Evolutionary conservation across 1,140 invertebrate species (phyloP).

Genomic region (Drosophila insularis): DNA sequence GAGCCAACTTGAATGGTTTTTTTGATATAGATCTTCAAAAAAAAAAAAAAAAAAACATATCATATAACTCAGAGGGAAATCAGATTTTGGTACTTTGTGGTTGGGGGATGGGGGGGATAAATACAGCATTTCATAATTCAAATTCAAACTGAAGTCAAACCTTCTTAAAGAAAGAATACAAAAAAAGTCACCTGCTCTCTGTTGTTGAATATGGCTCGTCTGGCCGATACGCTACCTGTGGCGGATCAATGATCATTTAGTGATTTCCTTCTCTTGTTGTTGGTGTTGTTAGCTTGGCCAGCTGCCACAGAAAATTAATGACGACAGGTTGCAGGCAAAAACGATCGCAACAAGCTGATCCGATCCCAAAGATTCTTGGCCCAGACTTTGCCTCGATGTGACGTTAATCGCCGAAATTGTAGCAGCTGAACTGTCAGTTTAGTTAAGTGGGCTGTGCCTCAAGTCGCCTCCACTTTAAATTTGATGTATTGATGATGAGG

Average conservation of each 20-base stretch:
- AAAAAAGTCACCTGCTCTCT: slow-evolving; percentile 61
- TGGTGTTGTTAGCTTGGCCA: slow-evolving; percentile 44
- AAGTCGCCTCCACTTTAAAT: slow-evolving; percentile 40
- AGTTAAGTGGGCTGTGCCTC: slow-evolving; percentile 71
- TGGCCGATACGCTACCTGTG: slow-evolving; percentile 54
- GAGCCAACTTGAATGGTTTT: slow-evolving; percentile 10
- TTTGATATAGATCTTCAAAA: slow-evolving; percentile 52
- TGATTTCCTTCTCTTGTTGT: slow-evolving; percentile 46
- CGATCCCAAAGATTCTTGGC: slow-evolving; percentile 7
- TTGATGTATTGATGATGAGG: slow-evolving; percentile 63
- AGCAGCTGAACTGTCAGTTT: slow-evolving; percentile 79
- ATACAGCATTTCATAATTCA: slow-evolving; percentile 63
- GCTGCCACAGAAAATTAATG: slow-evolving; percentile 77
- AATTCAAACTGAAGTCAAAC: slow-evolving; percentile 19
- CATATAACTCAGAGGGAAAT: slow-evolving; percentile 46
- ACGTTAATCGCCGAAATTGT: slow-evolving; percentile 81
- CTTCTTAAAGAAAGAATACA: background rate
- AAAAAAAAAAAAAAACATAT: slow-evolving; percentile 10
- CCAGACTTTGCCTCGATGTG: slow-evolving; percentile 31
- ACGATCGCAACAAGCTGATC: slow-evolving; percentile 35
- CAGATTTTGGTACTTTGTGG: slow-evolving; percentile 13
- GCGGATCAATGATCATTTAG: slow-evolving; percentile 46
- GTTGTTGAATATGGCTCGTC: slow-evolving; percentile 21
- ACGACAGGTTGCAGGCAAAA: slow-evolving; percentile 72
- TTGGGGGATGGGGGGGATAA: slow-evolving; percentile 24